phyloP scores from a whole-genome alignment of 2,888 invertebrate species.

The Trissolcus japonicus region DNA sequence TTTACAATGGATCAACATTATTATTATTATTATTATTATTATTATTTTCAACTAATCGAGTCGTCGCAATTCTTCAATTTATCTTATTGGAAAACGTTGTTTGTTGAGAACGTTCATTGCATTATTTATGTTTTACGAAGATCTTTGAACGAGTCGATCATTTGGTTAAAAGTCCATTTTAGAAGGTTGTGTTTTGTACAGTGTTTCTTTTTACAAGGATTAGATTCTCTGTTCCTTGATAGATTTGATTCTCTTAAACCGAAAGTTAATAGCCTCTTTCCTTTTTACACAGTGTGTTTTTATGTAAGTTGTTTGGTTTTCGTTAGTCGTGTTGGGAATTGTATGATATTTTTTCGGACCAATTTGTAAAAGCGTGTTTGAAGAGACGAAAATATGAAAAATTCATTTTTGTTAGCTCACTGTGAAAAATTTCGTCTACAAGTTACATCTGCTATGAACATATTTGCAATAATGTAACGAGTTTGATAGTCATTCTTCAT shows the following conservation, averaged over 20 bases:
- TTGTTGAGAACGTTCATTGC: background rate
- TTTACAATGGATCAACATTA: slow-evolving; percentile 2
- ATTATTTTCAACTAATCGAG: background rate
- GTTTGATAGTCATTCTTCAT: no score
- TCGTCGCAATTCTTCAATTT: no score
- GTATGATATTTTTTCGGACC: slow-evolving; percentile 10
- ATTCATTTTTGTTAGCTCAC: no score
- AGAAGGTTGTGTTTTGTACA: background rate
- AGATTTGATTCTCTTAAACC: no score
- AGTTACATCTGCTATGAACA: no score
- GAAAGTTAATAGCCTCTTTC: background rate
- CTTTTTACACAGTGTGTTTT: background rate
- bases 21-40: no score
- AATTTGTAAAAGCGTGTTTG: background rate
- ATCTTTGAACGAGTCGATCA: slow-evolving; percentile 11
- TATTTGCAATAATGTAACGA: no score
- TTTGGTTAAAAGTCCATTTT: background rate
- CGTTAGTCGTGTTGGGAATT: slow-evolving; percentile 14
- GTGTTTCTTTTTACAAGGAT: no score
- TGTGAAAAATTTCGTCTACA: no score
- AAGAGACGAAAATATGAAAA: slow-evolving; percentile 11
- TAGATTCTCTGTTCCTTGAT: slow-evolving; percentile 6
- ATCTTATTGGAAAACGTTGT: slow-evolving; percentile 5
- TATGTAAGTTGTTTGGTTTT: background rate
- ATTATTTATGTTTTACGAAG: background rate